Base-by-base conservation (phyloP, 2,113 vertebrate species). In the Macquaria ambigua region DNA sequence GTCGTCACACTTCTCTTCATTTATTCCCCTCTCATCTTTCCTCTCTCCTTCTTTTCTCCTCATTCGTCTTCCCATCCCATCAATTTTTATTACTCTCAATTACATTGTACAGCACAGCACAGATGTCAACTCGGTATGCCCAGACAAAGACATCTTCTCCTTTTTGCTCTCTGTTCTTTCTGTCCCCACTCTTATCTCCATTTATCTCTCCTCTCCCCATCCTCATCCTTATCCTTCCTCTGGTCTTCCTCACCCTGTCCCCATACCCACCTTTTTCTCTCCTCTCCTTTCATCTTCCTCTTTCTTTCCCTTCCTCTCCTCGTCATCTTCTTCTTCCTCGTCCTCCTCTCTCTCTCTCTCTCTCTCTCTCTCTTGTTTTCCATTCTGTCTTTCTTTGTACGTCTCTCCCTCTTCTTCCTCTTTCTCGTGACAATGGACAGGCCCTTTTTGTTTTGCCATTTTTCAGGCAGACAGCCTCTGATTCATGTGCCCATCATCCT, bases 401-500 rank as follows among this genome's bases (percentile, higher is more conserved):
- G 0, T 82, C 59, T 77, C 70, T 77, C 50, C 53, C 56, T 71
- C 59, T 21, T 56, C 31, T 31, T 37, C 10, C 50, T 66, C 53
- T 80, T 28, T 83, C 76, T 79, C 1, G 41, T 76, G 64, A 92
- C 81, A 84, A 85, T 80, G 53, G 39, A 79, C 84, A 41, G 77
- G 73, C 77, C 41, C 15, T 52, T 37, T 68, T 72, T n/a, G n/a
- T 74, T 77, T 58, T 77, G 74, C 78, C 82, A 78, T 82, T 87
- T 82, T 86, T 69, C 86, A 75, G 83, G 41, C 89, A 89, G 89
- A 88, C 87, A 86, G 88, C 55, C 41, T 87, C 85, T 94, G 90
- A 93, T 93, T 94, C 93, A 94, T 92, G 88, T 93, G 93, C 86
- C 92, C 84, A 89, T 94, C 92, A 93, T 88, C 67, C 68, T 5